These are phyloP conservation scores for Eurytoma adleriae DNA, from an alignment of 2,888 invertebrate species.

Conservation along the genomic window DNA sequence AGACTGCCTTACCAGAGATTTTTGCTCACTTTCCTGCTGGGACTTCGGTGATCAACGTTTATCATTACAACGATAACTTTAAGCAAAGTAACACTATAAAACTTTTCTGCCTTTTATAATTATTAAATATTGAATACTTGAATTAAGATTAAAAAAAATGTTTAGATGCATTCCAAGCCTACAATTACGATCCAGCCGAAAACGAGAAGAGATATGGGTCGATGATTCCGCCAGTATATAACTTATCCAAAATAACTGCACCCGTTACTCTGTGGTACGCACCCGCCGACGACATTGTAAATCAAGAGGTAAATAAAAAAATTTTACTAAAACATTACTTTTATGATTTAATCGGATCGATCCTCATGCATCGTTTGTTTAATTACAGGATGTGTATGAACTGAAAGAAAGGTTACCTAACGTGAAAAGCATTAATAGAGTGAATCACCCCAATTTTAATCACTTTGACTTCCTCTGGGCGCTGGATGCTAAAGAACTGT, in stretches of 20 bases:
- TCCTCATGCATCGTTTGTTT: not conserved
- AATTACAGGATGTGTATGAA: constrained; percentile 42
- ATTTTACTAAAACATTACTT: not conserved
- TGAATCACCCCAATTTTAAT: constrained; percentile 30
- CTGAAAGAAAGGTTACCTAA: constrained; percentile 18
- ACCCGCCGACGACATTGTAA: constrained; percentile 34
- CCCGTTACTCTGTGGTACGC: constrained; percentile 44
- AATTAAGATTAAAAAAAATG: not conserved
- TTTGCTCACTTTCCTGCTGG: constrained; percentile 58
- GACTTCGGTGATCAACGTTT: constrained; percentile 47
- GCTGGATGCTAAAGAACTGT: constrained; percentile 19
- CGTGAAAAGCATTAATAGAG: not conserved
- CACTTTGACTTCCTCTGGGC: constrained; percentile 53
- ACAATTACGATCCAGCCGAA: constrained; percentile 18
- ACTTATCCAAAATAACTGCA: constrained; percentile 32
- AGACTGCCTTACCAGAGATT: constrained; percentile 42
- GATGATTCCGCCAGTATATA: constrained; percentile 5
- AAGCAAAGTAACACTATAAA: constrained; percentile 35
- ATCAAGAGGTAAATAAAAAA: constrained; percentile 27
- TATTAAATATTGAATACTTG: not conserved
- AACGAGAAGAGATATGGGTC: constrained; percentile 28
- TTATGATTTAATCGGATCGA: not conserved
- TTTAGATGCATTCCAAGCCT: constrained; percentile 40
- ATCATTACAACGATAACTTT: constrained; percentile 57
- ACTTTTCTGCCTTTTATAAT: not conserved